phyloP scores from a whole-genome alignment of 2,888 invertebrate species.

The Melanchra persicariae region DNA sequence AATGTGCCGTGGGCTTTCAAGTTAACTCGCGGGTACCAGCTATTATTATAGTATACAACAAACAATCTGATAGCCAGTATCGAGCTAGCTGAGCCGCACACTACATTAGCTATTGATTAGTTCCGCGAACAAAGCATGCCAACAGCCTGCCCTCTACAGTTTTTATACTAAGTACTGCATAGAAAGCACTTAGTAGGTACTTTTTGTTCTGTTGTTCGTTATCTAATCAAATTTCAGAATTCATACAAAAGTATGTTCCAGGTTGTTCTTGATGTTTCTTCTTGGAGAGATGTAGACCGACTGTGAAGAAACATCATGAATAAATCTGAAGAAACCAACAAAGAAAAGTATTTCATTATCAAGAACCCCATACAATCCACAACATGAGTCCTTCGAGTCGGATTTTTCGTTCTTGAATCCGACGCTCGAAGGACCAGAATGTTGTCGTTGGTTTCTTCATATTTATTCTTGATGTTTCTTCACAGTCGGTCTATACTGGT shows the following conservation, averaged over 20 bases:
- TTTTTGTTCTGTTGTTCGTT: neutral
- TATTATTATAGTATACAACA: neutral
- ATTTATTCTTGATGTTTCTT: no score
- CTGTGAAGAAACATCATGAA: no score
- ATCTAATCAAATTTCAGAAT: neutral
- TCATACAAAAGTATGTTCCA: neutral
- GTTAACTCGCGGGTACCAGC: neutral
- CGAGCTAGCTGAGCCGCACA: neutral
- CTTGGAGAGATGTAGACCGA: no score
- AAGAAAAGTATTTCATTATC: no score
- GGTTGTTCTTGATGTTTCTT: neutral
- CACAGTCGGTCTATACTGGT: no score
- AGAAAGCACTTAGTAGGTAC: neutral
- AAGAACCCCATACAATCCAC: no score
- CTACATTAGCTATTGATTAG: conserved; percentile 22
- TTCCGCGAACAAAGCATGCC: conserved; percentile 9
- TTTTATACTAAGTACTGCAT: neutral
- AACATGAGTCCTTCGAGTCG: no score
- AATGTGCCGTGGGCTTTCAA: no score
- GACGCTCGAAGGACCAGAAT: no score
- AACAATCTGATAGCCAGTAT: conserved; percentile 9
- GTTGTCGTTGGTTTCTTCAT: no score
- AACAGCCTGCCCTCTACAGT: neutral
- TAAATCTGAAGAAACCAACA: no score
- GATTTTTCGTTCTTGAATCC: no score